phyloP scores from a whole-genome alignment of 2,888 invertebrate species.

The Eilema depressum region DNA sequence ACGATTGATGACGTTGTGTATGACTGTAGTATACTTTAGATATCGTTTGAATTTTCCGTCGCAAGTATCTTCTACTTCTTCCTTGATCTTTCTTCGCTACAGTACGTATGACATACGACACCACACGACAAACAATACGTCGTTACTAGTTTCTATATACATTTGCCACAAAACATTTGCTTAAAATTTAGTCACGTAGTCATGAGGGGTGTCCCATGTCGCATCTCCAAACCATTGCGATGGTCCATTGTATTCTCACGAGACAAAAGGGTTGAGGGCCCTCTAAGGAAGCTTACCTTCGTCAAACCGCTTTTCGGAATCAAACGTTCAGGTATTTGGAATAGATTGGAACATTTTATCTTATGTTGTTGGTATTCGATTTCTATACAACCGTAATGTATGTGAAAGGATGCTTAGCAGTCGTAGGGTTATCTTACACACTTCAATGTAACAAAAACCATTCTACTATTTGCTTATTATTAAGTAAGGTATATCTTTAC shows the following conservation, averaged over 20 bases:
- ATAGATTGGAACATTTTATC: constrained; percentile 68
- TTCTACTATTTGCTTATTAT: background rate
- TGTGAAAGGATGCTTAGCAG: constrained; percentile 5
- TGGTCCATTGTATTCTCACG: constrained; percentile 84
- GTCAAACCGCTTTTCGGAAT: constrained; percentile 80
- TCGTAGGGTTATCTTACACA: background rate
- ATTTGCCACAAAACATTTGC: constrained; percentile 79
- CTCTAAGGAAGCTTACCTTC: constrained; percentile 78
- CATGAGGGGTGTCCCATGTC: constrained; percentile 80
- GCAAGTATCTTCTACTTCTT: background rate
- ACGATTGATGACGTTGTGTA: background rate
- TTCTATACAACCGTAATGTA: constrained; percentile 30
- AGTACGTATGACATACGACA: constrained; percentile 58
- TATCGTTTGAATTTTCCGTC: background rate
- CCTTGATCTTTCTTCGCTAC: constrained; percentile 35
- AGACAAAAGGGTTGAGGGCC: constrained; percentile 84
- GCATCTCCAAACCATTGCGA: constrained; percentile 81
- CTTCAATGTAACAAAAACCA: background rate
- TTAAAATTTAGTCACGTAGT: constrained; percentile 85
- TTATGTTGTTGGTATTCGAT: constrained; percentile 44
- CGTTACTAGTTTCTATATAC: constrained; percentile 80
- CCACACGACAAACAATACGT: constrained; percentile 69
- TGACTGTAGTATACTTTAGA: background rate
- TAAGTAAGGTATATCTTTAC: background rate
- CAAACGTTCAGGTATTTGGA: constrained; percentile 77